Evolutionary conservation across 2,113 vertebrate genomes (phyloP).

Genomic region (Halichoerus grypus): DNA sequence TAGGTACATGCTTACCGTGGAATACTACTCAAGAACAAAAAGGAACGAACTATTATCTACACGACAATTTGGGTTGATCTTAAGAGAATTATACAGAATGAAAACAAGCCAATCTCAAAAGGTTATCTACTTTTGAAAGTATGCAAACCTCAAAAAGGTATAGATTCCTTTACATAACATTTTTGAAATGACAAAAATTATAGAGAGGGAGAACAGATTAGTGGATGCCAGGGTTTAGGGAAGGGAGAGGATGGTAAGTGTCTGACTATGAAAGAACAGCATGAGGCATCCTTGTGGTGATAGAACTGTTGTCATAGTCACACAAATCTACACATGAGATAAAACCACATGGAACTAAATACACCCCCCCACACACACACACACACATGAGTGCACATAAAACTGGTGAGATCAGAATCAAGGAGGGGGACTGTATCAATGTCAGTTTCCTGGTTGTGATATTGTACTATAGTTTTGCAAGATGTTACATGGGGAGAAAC

Average conservation of each 20-base stretch:
- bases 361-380: neutral
- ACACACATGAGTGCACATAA: neutral
- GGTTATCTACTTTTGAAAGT: neutral
- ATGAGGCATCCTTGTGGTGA: neutral
- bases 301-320: neutral
- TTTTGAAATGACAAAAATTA: neutral
- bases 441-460: no score
- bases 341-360: neutral
- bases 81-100: neutral
- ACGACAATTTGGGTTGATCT: neutral
- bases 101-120: neutral
- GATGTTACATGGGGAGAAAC: no score
- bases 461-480: neutral
- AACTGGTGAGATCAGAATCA: neutral
- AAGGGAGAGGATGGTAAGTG: neutral
- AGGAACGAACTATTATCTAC: neutral
- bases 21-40: neutral
- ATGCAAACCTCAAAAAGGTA: neutral
- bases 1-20: neutral
- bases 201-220: neutral
- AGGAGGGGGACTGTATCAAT: rapidly evolving
- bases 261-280: neutral
- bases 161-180: neutral
- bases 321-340: neutral
- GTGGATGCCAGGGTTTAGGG: neutral